phyloP scores from a whole-genome alignment of 2,888 invertebrate species.

The Tenthredo livida region DNA sequence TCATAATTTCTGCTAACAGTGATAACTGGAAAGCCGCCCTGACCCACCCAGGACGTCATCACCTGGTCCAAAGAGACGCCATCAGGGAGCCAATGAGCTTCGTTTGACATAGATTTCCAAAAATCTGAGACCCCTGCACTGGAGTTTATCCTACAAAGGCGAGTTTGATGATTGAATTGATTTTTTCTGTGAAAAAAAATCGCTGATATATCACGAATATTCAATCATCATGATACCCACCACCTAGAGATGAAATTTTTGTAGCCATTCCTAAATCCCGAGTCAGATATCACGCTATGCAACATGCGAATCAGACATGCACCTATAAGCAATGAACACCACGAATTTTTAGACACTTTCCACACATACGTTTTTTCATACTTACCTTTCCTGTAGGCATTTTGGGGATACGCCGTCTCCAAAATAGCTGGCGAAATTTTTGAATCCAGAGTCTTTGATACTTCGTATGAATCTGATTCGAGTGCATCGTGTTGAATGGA shows the following conservation, averaged over 20 bases:
- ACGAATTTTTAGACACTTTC: not conserved
- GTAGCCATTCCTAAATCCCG: constrained; percentile 70
- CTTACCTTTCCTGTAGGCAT: constrained; percentile 68
- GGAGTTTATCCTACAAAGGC: constrained; percentile 63
- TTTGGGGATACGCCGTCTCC: constrained; percentile 62
- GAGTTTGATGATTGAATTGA: not conserved
- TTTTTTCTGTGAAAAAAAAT: not conserved
- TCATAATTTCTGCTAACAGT: constrained; percentile 69
- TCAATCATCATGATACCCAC: constrained; percentile 67
- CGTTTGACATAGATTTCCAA: constrained; percentile 64
- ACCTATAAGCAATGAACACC: constrained; percentile 67
- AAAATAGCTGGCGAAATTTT: constrained; percentile 64
- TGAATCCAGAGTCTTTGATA: constrained; percentile 66
- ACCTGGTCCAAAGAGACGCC: constrained; percentile 63
- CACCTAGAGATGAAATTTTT: constrained; percentile 70
- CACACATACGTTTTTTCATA: not conserved
- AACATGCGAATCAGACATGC: constrained; percentile 75
- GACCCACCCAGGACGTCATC: constrained; percentile 68
- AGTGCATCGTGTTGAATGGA: constrained; percentile 68
- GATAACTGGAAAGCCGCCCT: constrained; percentile 73
- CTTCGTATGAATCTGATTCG: constrained; percentile 70
- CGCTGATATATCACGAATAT: not conserved
- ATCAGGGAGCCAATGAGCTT: constrained; percentile 60
- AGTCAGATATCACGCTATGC: constrained; percentile 68
- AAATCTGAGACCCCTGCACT: constrained; percentile 66